Evolutionary conservation across 2,888 invertebrate genomes (phyloP), one percentile per base, ranked within the genome.

Genomic region (Acronicta leporina): DNA sequence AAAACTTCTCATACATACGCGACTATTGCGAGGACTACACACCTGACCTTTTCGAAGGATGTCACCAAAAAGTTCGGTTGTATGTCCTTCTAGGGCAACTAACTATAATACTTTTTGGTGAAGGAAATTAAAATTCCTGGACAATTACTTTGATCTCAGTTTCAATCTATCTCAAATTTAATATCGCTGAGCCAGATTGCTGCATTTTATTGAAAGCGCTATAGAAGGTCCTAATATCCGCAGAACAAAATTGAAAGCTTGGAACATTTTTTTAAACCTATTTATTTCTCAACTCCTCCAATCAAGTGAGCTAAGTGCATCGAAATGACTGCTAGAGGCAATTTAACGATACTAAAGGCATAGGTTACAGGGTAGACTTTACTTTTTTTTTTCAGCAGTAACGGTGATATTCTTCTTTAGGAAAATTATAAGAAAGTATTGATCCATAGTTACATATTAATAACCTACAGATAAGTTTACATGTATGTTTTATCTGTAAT

Each of bases 251-350:
- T 53, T 65, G 55, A 58, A 63, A 46, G 25, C 11, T 41, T 53
- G 35, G 38, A 60, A 54, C 41, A 41, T 11, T 51, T 63, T 64
- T 64, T 41, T 11, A 51, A 56, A 42, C 42, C 45, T 41, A 50
- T 59, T 69, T 55, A 30, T 64, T 14, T 8, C n/a, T 27, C 38
- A 27, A 27, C 20, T 25, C 30, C 27, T 48, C 35, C 43, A 68
- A 68, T 68, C 16, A 55, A 55, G 50, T 50, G 42, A 43, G 27
- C 40, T 41, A 52, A 63, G 42, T 59, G 59, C 64, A 59, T 59
- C 48, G 58, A 43, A 55, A 58, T 52, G 40, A 49, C 55, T 59
- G 16, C 54, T 40, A 49, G 20, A 52, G 58, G 68, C 58, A 59
- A 55, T 52, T 52, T 48, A 6, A 55, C 20, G 48, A 30, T 59